Conservation (phyloP, 2,888 invertebrate species). For the Rhingia rostrata region DNA sequence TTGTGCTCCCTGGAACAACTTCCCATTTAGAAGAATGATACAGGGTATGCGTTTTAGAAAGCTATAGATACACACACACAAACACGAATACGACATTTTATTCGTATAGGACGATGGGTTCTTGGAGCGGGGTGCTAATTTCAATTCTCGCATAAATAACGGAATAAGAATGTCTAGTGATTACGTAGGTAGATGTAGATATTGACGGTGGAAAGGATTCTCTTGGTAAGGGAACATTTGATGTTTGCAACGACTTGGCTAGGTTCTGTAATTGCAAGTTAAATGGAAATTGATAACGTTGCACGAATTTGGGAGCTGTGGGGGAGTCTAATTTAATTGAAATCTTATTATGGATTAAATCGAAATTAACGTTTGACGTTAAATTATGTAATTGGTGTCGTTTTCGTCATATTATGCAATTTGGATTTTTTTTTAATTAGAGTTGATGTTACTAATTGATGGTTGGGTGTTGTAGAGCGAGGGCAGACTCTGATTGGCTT, state of each 20-base stretch:
- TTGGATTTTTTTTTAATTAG: background rate
- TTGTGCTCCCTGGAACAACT: conserved; percentile 23
- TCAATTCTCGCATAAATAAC: conserved; percentile 50
- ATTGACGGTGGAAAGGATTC: background rate
- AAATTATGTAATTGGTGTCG: conserved; percentile 27
- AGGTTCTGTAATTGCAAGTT: conserved; percentile 51
- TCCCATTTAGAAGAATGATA: conserved; percentile 21
- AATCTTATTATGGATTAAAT: conserved; percentile 52
- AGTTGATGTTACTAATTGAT: too few relatives aligned
- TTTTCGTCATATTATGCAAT: conserved; percentile 7
- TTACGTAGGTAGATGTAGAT: conserved; percentile 5
- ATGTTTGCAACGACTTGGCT: background rate
- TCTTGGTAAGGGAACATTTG: conserved; percentile 38
- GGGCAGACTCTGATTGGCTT: too few relatives aligned
- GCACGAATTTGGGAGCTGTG: conserved; percentile 25
- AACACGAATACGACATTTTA: background rate
- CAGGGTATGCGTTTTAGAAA: conserved; percentile 30
- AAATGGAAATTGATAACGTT: conserved; percentile 61
- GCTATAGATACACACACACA: background rate
- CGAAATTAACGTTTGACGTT: conserved; percentile 52
- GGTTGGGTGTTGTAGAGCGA: too few relatives aligned
- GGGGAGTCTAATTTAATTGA: conserved; percentile 44
- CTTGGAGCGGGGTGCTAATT: conserved; percentile 34
- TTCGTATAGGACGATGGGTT: conserved; percentile 17
- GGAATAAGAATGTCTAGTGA: conserved; percentile 40